Conservation (phyloP, 1,140 invertebrate species). For the Saxidomus purpurata region DNA sequence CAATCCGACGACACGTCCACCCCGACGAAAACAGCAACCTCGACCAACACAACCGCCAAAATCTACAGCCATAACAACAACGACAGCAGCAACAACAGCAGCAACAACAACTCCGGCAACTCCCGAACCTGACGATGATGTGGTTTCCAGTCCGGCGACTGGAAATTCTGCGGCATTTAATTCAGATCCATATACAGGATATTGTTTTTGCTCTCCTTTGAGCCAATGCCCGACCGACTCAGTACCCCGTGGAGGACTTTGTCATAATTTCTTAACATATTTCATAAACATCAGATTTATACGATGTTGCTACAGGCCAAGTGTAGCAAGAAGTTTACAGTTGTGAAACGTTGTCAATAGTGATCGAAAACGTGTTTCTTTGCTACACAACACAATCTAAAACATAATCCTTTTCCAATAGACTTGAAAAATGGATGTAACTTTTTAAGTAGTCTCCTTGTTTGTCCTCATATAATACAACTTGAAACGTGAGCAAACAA, state of each 20-base stretch:
- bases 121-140: constrained; percentile 21
- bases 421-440: no score
- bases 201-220: constrained; percentile 46
- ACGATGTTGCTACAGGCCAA: constrained; percentile 40
- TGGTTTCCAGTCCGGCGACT: background rate
- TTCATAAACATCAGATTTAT: constrained; percentile 20
- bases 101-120: constrained; percentile 1
- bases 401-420: no score
- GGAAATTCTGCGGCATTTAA: background rate
- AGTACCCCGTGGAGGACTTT: background rate
- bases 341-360: background rate
- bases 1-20: background rate
- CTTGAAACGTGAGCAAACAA: no score
- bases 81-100: background rate
- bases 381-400: no score
- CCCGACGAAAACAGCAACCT: background rate
- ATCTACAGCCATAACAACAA: background rate
- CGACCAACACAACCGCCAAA: background rate
- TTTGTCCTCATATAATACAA: no score
- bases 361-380: no score
- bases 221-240: background rate
- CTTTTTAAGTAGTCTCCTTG: no score
- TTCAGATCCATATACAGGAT: background rate
- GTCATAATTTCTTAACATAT: constrained; percentile 14
- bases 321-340: constrained; percentile 13